Conservation (phyloP, 1,140 invertebrate genomes). For the Polypedilum pembai region DNA sequence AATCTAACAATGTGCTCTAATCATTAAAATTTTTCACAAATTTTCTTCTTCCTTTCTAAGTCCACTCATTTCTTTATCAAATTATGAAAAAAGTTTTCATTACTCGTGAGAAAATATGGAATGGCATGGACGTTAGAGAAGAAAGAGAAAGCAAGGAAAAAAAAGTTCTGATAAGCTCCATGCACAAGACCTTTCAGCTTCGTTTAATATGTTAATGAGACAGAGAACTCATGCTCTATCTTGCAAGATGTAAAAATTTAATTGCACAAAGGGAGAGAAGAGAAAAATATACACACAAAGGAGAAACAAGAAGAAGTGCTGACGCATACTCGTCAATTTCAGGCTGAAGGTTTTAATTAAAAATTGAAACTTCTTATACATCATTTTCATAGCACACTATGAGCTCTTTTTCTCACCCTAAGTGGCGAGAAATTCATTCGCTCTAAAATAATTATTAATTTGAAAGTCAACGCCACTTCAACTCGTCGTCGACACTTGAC, state of each 20-base stretch:
- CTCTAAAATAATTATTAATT: constrained; percentile 25
- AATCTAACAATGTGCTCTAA: too few species aligned
- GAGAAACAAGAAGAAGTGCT: not conserved
- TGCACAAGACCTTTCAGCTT: constrained; percentile 14
- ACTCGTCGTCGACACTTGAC: not conserved
- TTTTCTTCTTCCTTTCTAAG: too few species aligned
- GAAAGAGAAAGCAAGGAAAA: not conserved
- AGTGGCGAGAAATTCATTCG: constrained; percentile 15
- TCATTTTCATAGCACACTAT: not conserved
- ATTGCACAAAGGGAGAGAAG: not conserved
- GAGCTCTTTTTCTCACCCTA: not conserved
- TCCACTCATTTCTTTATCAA: too few species aligned
- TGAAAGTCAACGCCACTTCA: constrained; percentile 1
- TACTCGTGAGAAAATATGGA: too few species aligned
- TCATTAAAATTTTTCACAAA: too few species aligned
- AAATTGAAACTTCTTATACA: not conserved
- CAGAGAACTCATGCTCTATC: not conserved
- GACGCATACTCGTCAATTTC: not conserved
- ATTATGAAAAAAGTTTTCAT: too few species aligned
- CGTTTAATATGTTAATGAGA: constrained; percentile 13
- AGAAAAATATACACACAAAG: not conserved
- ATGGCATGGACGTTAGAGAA: not conserved
- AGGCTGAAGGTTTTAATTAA: constrained; percentile 12
- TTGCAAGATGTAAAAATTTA: constrained; percentile 2
- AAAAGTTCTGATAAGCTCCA: not conserved